Evolutionary conservation across 2,113 vertebrate species (phyloP), one percentile per base, ranked within the genome.

Genomic region (Saimiri boliviensis): DNA sequence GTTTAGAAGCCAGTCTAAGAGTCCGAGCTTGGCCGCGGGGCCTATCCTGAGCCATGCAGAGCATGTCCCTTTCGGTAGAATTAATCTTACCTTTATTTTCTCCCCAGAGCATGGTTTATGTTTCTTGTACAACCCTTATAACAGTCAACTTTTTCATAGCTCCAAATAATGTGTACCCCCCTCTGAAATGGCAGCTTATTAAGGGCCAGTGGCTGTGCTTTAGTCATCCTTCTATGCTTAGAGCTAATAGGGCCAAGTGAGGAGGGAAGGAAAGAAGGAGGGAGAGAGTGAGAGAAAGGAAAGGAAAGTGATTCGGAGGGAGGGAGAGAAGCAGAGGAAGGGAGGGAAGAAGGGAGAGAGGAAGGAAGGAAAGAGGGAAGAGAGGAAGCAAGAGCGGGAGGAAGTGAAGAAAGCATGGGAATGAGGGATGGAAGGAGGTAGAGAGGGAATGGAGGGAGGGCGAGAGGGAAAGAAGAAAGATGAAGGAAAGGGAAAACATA

Each of bases 261-360:
- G n/a, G 13, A 68, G 25, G 32, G 35, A 86, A 11, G 19, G n/a
- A 35, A 17, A 32, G 37, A 10, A 60, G 30, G 73, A 1, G 6
- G 2, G 13, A 20, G 10, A 11, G 6, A 37, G 20, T 25, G 76
- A 12, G 20, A 52, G 13, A 4, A 19, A 79, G 11, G 7, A 27
- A 8, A 32, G 13, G 63, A 68, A 68, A 10, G 20, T 1, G 6
- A 63, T 30, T 63, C 60, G 12, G 30, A 68, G 10, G 54, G 9
- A 11, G 23, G 35, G 8, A 30, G 32, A 13, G 13, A 5, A 40
- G 10, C 11, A 3, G 37, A 4, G 6, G 16, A 35, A 35, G 0
- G 32, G 66, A 25, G 2, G 37, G 4, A 77, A 63, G 37, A 7
- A 27, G 27, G 74, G 42, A 60, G 10, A 25, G 42, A 27, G 27